Percentiles rank a stretch among this genome's conserved stretches.
These are phyloP conservation scores for Patella caerulea DNA, from an alignment of 2,888 invertebrate species.

Conservation along the genomic window DNA sequence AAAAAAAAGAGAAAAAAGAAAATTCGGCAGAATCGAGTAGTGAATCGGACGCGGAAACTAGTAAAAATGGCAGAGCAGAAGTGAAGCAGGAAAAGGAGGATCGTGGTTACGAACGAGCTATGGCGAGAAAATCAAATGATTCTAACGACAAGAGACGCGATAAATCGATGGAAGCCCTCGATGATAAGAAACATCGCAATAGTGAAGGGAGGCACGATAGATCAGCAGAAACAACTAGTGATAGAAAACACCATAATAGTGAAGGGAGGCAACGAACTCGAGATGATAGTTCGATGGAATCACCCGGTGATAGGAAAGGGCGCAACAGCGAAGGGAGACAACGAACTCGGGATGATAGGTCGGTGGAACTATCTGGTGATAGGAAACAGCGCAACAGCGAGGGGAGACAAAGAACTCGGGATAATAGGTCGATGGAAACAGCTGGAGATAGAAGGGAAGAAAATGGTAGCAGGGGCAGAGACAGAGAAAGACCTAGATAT, in stretches of 20 bases:
- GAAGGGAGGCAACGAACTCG: conserved; percentile 7
- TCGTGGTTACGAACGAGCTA: conserved; percentile 42
- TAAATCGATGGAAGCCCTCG: not conserved
- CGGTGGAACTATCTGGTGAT: conserved; percentile 9
- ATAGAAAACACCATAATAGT: conserved; percentile 6
- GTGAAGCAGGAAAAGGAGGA: conserved; percentile 49
- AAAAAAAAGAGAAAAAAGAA: conserved; percentile 42
- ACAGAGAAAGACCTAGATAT: not conserved
- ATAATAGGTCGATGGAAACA: too few relatives aligned
- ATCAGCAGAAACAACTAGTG: not conserved
- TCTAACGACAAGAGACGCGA: not conserved
- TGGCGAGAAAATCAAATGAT: conserved; percentile 2
- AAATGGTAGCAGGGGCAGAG: not conserved
- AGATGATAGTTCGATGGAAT: not conserved
- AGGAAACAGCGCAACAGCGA: too few relatives aligned
- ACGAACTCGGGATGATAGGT: not conserved
- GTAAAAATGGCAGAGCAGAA: conserved; percentile 17
- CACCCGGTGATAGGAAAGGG: not conserved
- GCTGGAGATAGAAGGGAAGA: not conserved
- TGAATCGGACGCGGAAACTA: conserved; percentile 13
- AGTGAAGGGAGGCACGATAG: conserved; percentile 3
- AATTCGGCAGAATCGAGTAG: conserved; percentile 33
- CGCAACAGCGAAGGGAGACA: not conserved
- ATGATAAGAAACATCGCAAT: conserved; percentile 12
- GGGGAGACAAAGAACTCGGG: too few relatives aligned